phyloP scores from a whole-genome alignment of 2,113 vertebrate species.

The Sceloporus tristichus region DNA sequence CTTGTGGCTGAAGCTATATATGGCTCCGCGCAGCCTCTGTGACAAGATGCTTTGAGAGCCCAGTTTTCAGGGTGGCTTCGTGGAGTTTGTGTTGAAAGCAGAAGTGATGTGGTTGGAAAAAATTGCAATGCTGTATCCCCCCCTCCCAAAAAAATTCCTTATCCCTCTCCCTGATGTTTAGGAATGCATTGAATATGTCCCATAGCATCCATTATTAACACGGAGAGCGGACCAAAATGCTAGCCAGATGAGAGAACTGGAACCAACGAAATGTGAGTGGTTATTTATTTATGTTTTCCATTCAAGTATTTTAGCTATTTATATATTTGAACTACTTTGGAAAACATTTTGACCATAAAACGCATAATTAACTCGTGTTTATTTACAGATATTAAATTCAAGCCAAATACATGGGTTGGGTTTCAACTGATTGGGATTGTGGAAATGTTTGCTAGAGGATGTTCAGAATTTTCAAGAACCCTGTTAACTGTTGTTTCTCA shows the following conservation, averaged over 20 bases:
- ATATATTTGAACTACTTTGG: too few species aligned
- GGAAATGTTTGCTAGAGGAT: too few species aligned
- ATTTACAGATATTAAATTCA: not conserved
- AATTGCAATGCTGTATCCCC: not conserved
- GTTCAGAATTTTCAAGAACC: too few species aligned
- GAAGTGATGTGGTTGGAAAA: conserved; percentile 3
- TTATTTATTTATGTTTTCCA: too few species aligned
- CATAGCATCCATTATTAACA: not conserved
- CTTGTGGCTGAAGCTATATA: not conserved
- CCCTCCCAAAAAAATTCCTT: not conserved
- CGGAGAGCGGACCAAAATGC: not conserved
- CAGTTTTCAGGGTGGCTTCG: not conserved
- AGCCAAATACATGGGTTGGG: not conserved
- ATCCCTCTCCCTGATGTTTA: not conserved
- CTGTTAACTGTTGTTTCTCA: not conserved
- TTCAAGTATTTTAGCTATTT: too few species aligned
- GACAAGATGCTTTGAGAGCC: not conserved
- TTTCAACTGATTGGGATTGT: too few species aligned
- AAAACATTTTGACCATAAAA: too few species aligned
- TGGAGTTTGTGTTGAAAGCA: not conserved
- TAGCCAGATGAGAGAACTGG: not conserved
- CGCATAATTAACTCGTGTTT: too few species aligned
- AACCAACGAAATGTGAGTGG: too few species aligned
- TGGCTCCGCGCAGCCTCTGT: not conserved
- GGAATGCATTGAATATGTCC: not conserved